These are phyloP conservation scores for Andrena chrysosceles DNA, from an alignment of 2,888 invertebrate species.

Conservation along the genomic window DNA sequence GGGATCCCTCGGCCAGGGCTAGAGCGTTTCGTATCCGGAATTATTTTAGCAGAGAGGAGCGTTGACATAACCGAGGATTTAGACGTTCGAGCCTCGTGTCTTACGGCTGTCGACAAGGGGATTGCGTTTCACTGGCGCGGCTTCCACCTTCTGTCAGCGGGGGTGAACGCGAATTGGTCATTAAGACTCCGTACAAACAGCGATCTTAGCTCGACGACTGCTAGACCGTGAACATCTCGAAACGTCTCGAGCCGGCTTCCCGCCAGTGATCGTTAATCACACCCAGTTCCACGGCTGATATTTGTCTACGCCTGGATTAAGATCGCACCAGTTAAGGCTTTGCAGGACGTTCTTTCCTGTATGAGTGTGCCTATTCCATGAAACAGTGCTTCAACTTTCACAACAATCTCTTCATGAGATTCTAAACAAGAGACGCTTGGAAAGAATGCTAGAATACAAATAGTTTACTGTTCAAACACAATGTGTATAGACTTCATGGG, in stretches of 20 bases:
- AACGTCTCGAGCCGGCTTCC: slow-evolving; percentile 43
- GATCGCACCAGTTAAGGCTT: slow-evolving; percentile 7
- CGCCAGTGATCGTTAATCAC: slow-evolving; percentile 57
- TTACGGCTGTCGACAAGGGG: slow-evolving; percentile 59
- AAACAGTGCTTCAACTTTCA: neutral
- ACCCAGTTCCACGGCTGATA: slow-evolving; percentile 5
- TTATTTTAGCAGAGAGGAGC: slow-evolving; percentile 62
- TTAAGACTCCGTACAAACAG: slow-evolving; percentile 69
- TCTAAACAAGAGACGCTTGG: too few species aligned
- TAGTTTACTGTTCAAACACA: too few species aligned
- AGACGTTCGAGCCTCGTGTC: slow-evolving; percentile 58
- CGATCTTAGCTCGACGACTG: slow-evolving; percentile 36
- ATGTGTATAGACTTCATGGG: too few species aligned
- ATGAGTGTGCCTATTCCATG: neutral
- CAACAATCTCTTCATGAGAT: neutral
- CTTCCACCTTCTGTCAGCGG: slow-evolving; percentile 26
- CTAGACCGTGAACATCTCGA: slow-evolving; percentile 43
- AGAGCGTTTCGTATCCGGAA: slow-evolving; percentile 47
- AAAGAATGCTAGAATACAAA: too few species aligned
- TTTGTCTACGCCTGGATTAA: slow-evolving; percentile 30
- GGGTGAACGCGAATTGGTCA: slow-evolving; percentile 65
- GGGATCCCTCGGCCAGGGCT: slow-evolving; percentile 9
- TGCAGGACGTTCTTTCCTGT: neutral
- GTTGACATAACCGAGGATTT: slow-evolving; percentile 70
- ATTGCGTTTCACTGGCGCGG: slow-evolving; percentile 51